Evolutionary conservation across 64 coral and sea anemone species (phyloP), one percentile per base, ranked within the genome.

Genomic region (Orbicella faveolata): DNA sequence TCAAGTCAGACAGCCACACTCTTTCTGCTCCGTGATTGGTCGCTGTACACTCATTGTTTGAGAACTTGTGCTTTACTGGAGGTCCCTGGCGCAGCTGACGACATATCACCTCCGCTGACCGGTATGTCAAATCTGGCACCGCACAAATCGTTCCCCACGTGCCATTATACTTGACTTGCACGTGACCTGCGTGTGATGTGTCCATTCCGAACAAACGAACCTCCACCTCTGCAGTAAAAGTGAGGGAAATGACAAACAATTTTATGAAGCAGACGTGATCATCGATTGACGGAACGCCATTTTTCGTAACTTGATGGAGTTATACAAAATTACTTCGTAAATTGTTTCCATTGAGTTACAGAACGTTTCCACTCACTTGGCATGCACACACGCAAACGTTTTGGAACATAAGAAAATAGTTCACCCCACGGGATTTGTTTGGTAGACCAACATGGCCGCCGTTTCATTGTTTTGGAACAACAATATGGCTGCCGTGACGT

Each of bases 81-180:
- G 37, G 63, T 85, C 82, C 65, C 19, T 52, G 65, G 33, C 41
- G 21, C 20, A 85, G 82, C 63, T 85, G 82, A 23, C 82, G 63
- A 17, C 82, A 85, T 44, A 85, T 85, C 21, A 85, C 82, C 52
- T 85, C 41, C 65, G 64, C 63, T 52, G 82, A 26, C 36, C 16
- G 64, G 39, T 72, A 85, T 0, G 39, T 44, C 39, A 70, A 52
- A 85, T 44, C 36, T 12, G 5, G 52, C 57, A 6, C 3, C 1
- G 37, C 37, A 72, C 82, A 85, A 52, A 85, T 73, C 17, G 82
- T 85, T 2, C 82, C 82, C 82, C 82, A 85, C 36, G 82, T 85
- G 21, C 64, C 82, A 6, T 85, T 85, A 16, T 52, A 85, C 64
- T 85, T 85, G 23, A 85, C 65, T 85, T 85, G 82, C 82, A 72